These are phyloP conservation scores for Drosophila bunnanda DNA, from an alignment of 2,888 invertebrate genomes.

Conservation along the genomic window DNA sequence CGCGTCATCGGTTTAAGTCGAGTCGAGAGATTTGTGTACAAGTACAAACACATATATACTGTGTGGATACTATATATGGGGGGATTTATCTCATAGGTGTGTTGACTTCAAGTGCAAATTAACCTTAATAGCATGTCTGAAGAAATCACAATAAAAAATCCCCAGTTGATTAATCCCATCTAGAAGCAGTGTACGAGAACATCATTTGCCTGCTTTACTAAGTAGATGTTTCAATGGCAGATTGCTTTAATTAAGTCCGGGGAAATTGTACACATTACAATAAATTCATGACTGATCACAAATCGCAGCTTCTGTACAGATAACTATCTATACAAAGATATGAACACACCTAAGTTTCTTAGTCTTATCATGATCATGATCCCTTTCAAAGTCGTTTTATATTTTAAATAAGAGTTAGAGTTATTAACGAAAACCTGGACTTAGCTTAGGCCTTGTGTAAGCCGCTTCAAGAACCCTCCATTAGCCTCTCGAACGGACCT, in stretches of 20 bases:
- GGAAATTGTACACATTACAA: conserved; percentile 2
- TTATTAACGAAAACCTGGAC: neutral
- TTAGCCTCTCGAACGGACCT: conserved; percentile 33
- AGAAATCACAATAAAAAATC: conserved; percentile 18
- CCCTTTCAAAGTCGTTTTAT: too few relatives aligned
- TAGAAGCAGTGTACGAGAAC: neutral
- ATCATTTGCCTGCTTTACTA: neutral
- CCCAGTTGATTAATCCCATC: conserved; percentile 8
- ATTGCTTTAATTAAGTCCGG: conserved; percentile 6
- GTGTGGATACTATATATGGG: conserved; percentile 5
- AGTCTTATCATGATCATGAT: too few relatives aligned
- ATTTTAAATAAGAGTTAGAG: neutral
- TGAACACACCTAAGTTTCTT: neutral
- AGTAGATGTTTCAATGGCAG: neutral
- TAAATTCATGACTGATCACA: neutral
- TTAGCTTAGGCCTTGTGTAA: conserved; percentile 21
- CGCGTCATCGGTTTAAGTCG: conserved; percentile 23
- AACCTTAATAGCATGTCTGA: conserved; percentile 21
- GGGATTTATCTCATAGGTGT: conserved; percentile 2
- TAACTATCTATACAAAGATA: neutral
- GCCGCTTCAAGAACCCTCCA: conserved; percentile 32
- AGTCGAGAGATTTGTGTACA: neutral
- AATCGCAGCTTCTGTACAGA: neutral
- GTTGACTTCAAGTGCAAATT: conserved; percentile 28
- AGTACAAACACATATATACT: too few relatives aligned